These are phyloP conservation scores for Trissolcus brochymenae DNA, from an alignment of 2,888 invertebrate genomes.

Conservation along the genomic window DNA sequence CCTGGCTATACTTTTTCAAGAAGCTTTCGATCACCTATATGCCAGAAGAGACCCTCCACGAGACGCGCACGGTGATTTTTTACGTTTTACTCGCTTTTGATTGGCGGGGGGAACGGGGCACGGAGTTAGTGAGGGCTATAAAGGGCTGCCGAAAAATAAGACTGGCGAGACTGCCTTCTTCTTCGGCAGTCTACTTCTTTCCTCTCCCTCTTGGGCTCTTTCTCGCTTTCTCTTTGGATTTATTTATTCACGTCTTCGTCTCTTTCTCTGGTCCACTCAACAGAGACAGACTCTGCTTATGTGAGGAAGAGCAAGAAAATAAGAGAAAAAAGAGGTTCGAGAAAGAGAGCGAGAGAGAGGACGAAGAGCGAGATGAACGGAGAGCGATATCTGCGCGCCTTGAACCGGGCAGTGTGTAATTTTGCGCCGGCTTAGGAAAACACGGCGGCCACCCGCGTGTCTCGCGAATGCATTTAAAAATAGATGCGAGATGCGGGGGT, in stretches of 20 bases:
- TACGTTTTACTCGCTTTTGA: constrained; percentile 75
- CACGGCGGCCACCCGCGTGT: constrained; percentile 76
- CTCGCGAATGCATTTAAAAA: constrained; percentile 75
- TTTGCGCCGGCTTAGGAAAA: constrained; percentile 77
- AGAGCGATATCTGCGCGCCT: constrained; percentile 60
- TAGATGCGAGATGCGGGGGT: constrained; percentile 66
- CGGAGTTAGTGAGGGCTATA: constrained; percentile 65
- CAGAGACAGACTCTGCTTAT: constrained; percentile 36
- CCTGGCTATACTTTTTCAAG: constrained; percentile 70
- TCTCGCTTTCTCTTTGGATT: constrained; percentile 48
- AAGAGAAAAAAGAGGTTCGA: constrained; percentile 34
- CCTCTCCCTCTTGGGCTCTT: constrained; percentile 32
- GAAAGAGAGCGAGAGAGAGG: constrained; percentile 28
- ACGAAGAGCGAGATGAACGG: constrained; percentile 32
- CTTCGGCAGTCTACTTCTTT: constrained; percentile 58
- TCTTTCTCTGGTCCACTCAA: constrained; percentile 49
- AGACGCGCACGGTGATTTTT: constrained; percentile 71
- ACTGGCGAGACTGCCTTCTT: constrained; percentile 64
- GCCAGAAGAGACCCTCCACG: constrained; percentile 70
- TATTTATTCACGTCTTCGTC: constrained; percentile 42
- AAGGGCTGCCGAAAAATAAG: constrained; percentile 74
- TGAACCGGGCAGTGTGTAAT: constrained; percentile 74
- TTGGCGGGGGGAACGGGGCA: constrained; percentile 65
- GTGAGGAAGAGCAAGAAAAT: constrained; percentile 33
- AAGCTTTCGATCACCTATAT: constrained; percentile 60